A percentile compares a stretch with the other conserved stretches of the same genome.
Evolutionary conservation across 2,797 vertebrate species (phyloP).

Genomic region (Lycodopsis pacificus): DNA sequence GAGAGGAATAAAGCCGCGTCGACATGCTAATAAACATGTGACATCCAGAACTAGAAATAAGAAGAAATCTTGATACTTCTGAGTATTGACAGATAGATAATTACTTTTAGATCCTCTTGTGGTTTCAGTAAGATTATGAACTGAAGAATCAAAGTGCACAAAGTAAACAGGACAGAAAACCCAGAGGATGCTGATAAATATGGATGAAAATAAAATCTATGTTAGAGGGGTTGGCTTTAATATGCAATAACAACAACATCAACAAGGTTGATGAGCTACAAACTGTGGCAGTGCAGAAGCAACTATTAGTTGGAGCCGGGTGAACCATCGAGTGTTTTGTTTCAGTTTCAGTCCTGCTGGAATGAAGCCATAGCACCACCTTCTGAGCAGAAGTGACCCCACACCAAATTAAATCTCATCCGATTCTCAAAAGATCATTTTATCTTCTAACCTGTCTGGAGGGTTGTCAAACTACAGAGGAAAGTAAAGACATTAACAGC

Average conservation of each 20-base stretch:
- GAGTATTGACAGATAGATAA: background rate
- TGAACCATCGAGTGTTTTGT: background rate
- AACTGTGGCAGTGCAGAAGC: background rate
- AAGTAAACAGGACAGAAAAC: background rate
- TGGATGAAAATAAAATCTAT: background rate
- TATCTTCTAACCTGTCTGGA: background rate
- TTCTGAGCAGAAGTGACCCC: conserved; percentile 26
- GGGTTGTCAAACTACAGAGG: background rate
- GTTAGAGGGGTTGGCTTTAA: background rate
- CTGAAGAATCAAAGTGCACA: background rate
- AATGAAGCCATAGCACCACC: conserved; percentile 44
- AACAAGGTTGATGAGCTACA: background rate
- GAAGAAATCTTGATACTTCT: background rate
- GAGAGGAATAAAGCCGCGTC: background rate
- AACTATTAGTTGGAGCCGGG: background rate
- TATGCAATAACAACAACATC: background rate
- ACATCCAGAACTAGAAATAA: background rate
- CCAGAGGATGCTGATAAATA: background rate
- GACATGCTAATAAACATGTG: background rate
- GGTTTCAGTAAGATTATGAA: background rate
- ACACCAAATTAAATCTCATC: conserved; percentile 1
- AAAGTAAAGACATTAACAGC: conserved; percentile 16
- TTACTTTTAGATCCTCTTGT: background rate
- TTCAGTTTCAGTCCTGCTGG: background rate
- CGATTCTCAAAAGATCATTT: background rate